Base-by-base conservation (phyloP, 2,888 invertebrate species). In the Andrena hattorfiana region DNA sequence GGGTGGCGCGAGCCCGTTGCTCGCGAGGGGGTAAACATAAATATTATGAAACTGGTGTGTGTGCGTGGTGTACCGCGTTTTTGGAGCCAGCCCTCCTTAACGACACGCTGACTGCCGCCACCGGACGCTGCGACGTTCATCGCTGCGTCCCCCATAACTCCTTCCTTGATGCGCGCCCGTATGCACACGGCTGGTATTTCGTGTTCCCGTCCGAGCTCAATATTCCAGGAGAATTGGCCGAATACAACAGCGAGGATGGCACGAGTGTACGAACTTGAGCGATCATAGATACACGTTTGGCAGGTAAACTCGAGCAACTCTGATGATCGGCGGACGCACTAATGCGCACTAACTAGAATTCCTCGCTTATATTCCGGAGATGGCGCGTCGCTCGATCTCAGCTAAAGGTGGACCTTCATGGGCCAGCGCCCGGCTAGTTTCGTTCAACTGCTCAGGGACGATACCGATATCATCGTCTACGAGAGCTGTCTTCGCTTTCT, bases 41-140 rank as follows among this genome's bases (percentile, higher is more conserved):
- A 87, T 87, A 89, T 85, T 85, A 77, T 85, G 78, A 83, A 73
- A 79, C 54, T 70, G 49, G 13, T 68, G 32, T 28, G 64, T 42
- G 42, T 42, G 42, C 42, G 42, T 66, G 66, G 56, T 67, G 89
- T 93, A 95, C 96, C 96, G 94, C 99, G 96, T 95, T 99, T 99
- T 95, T 96, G 97, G 80, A 99, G 96, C 98, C 98, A 99, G 89
- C 99, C 99, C 94, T 99, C 98, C 95, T 98, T 98, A 84, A 99
- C 97, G 91, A 99, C 91, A 84, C 90, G 92, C 88, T 93, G 92
- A 90, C 91, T 89, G 88, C 90, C 86, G 94, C 92, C 88, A 86
- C 92, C 92, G 90, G 93, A 91, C 90, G 95, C 93, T 94, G 94
- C 94, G 94, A 94, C 93, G 90, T 92, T 93, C 92, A 94, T 94